Base-by-base conservation (phyloP, 2,888 invertebrate species). In the Oligia fasciuncula region DNA sequence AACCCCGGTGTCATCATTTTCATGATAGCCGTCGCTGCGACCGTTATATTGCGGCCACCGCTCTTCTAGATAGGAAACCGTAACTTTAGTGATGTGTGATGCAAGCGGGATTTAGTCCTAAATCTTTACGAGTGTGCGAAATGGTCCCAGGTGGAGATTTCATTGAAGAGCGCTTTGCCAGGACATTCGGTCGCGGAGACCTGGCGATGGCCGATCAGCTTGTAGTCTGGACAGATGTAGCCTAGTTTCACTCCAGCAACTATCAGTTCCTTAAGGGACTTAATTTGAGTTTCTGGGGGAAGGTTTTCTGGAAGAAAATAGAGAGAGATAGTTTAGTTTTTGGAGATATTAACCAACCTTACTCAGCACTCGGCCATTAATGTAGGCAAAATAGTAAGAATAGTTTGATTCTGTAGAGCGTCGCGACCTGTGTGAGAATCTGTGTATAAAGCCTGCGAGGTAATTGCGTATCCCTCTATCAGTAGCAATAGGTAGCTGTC, bases 101-200 rank as follows among this genome's bases (percentile, higher is more conserved):
- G 11, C 57, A 43, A n/a, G 3, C 2, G n/a, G 40, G 40, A 1
- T 19, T 54, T 14, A 1, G 0, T 23, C 29, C 5, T 19, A 0
- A 54, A 40, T 72, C 40, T 35, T 46, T 76, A 67, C 8, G 71
- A 51, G 0, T 77, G 43, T 5, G 85, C 68, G 60, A 94, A 95
- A 67, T 91, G 92, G 0, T 97, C 95, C 98, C 98, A 98, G 0
- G 95, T 97, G 14, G 95, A 93, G 69, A 98, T 98, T 90, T 98
- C 97, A 1, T 95, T 90, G 90, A 97, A 98, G 0, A 98, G 94
- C 0, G 97, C 94, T 14, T 97, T 95, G 0, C 98, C 98, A 0
- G 98, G 98, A 88, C 98, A 98, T 81, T 97, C 97, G 0, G 98
- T 98, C 0, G 91, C 87, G 93, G 93, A 23, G 86, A 94, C 92